These are phyloP conservation scores for Caenorhabditis tropicalis DNA, from an alignment of 1,140 invertebrate species.

Conservation along the genomic window DNA sequence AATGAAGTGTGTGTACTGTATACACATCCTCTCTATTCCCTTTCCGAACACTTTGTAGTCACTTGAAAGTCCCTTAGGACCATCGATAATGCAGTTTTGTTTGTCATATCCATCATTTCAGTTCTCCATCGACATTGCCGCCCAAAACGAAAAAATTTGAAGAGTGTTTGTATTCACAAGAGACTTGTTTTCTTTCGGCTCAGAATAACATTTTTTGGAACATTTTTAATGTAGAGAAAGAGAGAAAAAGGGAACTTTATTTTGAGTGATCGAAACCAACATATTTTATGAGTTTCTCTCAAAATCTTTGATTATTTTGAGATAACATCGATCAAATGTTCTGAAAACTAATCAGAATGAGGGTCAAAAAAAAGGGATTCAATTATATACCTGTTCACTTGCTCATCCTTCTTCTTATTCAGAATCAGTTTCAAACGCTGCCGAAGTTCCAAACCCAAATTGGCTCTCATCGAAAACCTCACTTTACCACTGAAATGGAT, in stretches of 20 bases:
- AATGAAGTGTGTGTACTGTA: neutral
- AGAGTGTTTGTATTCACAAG: constrained; percentile 33
- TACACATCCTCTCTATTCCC: neutral
- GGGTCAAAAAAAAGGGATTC: too few relatives aligned
- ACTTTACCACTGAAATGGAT: neutral
- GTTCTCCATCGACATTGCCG: neutral
- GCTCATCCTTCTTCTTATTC: neutral
- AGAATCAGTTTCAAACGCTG: neutral
- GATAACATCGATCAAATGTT: neutral
- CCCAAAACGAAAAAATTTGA: neutral
- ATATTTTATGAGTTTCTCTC: neutral
- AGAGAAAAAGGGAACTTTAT: neutral
- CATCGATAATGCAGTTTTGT: constrained; percentile 43
- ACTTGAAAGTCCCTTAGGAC: constrained; percentile 22
- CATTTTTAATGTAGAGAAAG: neutral
- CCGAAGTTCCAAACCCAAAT: neutral
- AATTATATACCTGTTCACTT: too few relatives aligned
- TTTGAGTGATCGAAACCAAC: neutral
- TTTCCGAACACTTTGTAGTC: neutral
- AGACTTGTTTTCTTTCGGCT: constrained; percentile 12
- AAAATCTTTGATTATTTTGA: neutral
- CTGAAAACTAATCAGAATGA: neutral
- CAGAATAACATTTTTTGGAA: neutral
- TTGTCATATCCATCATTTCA: constrained; percentile 35
- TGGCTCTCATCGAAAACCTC: neutral